These are phyloP conservation scores for Betta splendens DNA, from an alignment of 2,797 vertebrate species.

Conservation along the genomic window DNA sequence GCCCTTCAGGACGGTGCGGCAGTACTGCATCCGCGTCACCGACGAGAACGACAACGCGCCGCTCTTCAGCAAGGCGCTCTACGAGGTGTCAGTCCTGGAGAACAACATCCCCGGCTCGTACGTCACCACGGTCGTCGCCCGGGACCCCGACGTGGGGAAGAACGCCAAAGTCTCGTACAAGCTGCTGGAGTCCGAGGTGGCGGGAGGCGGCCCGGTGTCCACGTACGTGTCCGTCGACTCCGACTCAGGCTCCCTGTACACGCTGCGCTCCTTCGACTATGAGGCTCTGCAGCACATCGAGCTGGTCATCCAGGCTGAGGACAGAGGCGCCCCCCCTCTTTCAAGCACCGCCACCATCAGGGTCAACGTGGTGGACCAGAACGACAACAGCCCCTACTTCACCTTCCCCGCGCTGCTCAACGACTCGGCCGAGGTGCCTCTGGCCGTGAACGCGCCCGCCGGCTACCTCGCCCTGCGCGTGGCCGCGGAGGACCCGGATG, in stretches of 20 bases:
- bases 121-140: conserved; percentile 78
- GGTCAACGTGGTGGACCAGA: conserved; percentile 78
- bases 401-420: conserved; percentile 71
- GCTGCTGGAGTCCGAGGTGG: conserved; percentile 73
- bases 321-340: conserved; percentile 66
- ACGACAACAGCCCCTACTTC: conserved; percentile 77
- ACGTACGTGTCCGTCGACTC: conserved; percentile 75
- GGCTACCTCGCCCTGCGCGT: conserved; percentile 73
- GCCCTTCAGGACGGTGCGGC: conserved; percentile 79
- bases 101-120: conserved; percentile 85
- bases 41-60: conserved; percentile 86
- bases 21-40: conserved; percentile 81
- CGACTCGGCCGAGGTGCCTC: conserved; percentile 67
- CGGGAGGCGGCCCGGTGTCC: conserved; percentile 68
- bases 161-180: conserved; percentile 77
- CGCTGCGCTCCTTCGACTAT: conserved; percentile 73
- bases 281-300: conserved; percentile 72
- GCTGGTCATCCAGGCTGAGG: conserved; percentile 68
- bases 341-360: conserved; percentile 63
- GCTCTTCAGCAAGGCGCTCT: conserved; percentile 77
- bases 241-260: conserved; percentile 69
- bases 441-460: conserved; percentile 63
- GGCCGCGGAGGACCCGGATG: conserved; percentile 71
- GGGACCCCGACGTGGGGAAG: conserved; percentile 72
- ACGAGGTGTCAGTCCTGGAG: conserved; percentile 82